Conservation (phyloP, 2,888 invertebrate genomes). For the Coelinius sp. region DNA sequence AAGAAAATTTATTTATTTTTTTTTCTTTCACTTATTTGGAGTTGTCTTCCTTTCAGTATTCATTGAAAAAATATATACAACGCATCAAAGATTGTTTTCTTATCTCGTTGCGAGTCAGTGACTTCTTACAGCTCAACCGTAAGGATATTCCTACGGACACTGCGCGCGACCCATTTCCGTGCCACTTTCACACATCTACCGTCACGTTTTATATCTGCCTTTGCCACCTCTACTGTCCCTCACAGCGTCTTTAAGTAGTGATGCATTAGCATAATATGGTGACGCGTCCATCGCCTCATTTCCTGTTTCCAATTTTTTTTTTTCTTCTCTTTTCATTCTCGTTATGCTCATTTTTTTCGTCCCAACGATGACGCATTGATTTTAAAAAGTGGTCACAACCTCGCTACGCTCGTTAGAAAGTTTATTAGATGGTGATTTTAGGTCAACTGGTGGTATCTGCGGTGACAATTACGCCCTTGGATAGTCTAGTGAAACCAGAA, state of each 20-base stretch:
- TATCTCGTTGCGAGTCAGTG: conserved; percentile 33
- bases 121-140: conserved; percentile 8
- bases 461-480: conserved; percentile 18
- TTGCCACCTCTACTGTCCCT: conserved; percentile 2
- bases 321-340: not conserved
- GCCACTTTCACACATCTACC: conserved; percentile 52
- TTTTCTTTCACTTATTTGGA: not conserved
- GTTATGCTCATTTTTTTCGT: not conserved
- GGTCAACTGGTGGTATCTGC: conserved; percentile 39
- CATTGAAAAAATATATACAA: not conserved
- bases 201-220: conserved; percentile 39
- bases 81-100: conserved; percentile 11
- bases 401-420: conserved; percentile 46
- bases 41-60: not conserved
- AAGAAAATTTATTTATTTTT: not conserved
- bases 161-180: conserved; percentile 49
- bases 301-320: not conserved
- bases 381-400: conserved; percentile 5
- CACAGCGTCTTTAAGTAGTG: conserved; percentile 27
- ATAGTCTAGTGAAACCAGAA: conserved; percentile 6
- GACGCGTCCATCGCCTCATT: conserved; percentile 38
- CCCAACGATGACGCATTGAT: not conserved
- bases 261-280: conserved; percentile 30
- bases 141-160: conserved; percentile 44
- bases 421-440: conserved; percentile 48